Percentiles rank a stretch among this genome's conserved stretches.
Evolutionary conservation across 2,113 vertebrate species (phyloP).

Genomic region (Nesogale talazaci): DNA sequence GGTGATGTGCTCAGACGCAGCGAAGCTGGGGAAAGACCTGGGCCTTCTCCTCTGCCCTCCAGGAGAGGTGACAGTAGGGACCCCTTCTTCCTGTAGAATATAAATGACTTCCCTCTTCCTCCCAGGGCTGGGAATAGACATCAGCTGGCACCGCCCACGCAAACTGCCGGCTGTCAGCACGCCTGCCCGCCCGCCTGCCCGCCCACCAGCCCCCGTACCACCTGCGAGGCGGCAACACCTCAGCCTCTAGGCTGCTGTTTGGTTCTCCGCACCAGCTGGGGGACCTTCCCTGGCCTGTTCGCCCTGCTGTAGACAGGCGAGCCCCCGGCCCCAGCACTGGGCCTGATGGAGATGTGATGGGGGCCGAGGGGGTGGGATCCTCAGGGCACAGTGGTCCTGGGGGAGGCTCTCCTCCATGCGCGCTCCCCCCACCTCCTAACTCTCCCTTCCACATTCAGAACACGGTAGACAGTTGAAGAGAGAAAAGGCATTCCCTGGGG

Average conservation of each 20-base stretch:
- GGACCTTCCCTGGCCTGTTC: not conserved
- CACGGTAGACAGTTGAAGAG: not conserved
- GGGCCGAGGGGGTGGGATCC: not conserved
- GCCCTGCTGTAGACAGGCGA: not conserved
- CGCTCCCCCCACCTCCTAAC: not conserved
- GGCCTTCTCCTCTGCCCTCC: conserved; percentile 1
- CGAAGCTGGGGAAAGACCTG: not conserved
- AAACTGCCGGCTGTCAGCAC: conserved; percentile 80
- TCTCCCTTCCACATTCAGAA: not conserved
- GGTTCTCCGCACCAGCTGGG: conserved; percentile 20
- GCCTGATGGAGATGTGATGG: not conserved
- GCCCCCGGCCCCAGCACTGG: not conserved
- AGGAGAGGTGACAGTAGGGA: conserved; percentile 69
- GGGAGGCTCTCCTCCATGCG: not conserved
- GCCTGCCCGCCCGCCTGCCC: conserved; percentile 62
- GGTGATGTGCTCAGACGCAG: not conserved
- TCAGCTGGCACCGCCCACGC: conserved; percentile 81
- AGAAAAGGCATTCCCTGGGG: not conserved
- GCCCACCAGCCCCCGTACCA: conserved; percentile 75
- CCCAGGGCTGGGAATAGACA: conserved; percentile 81
- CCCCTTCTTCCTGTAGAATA: conserved; percentile 70
- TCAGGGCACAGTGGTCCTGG: not conserved
- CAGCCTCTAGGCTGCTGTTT: conserved; percentile 33
- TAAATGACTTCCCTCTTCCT: conserved; percentile 78
- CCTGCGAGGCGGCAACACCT: conserved; percentile 79